These are phyloP conservation scores for Chelonia mydas DNA, from an alignment of 2,797 vertebrate genomes.

Conservation along the genomic window DNA sequence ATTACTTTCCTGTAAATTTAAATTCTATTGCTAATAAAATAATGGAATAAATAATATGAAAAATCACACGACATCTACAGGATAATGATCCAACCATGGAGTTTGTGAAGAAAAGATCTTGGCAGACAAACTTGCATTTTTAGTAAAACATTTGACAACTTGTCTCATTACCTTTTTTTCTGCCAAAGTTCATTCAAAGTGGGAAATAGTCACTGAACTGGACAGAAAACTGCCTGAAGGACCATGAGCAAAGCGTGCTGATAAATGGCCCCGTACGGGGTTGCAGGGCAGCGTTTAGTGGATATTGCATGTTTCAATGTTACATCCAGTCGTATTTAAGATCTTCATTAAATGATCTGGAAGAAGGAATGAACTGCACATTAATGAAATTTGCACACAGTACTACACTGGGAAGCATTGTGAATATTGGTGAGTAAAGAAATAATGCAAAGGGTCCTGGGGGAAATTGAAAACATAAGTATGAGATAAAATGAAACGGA, in stretches of 20 bases:
- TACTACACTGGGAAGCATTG: not conserved
- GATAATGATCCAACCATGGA: not conserved
- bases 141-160: not conserved
- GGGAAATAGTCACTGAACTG: not conserved
- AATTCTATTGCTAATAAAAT: constrained; percentile 1
- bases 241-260: not conserved
- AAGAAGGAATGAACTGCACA: not conserved
- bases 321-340: not conserved
- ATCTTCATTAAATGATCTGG: not conserved
- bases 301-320: not conserved
- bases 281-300: not conserved
- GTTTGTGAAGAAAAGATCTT: not conserved
- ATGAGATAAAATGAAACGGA: not conserved
- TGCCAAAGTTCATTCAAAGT: constrained; percentile 8
- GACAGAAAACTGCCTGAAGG: not conserved
- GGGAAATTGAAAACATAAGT: not conserved
- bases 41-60: not conserved
- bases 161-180: constrained; percentile 19
- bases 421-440: not conserved
- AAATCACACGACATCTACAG: not conserved
- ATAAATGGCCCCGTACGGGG: not conserved
- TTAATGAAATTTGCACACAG: not conserved
- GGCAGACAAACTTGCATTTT: not conserved
- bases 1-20: constrained; percentile 4
- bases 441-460: not conserved